Conservation (phyloP, 2,888 invertebrate species). For the Rhagonycha fulva region DNA sequence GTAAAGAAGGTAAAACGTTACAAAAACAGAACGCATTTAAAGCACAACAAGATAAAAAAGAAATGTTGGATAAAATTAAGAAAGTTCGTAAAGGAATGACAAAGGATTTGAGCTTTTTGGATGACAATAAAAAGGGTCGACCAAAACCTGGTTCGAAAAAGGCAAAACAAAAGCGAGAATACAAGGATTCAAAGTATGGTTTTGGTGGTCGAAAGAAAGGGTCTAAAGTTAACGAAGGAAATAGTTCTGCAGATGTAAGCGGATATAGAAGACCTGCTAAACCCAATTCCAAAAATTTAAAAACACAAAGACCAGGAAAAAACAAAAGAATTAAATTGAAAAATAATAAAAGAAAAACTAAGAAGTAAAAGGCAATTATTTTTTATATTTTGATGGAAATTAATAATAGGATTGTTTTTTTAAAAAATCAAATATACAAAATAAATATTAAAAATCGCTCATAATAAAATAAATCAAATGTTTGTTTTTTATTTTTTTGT, state of each 20-base stretch:
- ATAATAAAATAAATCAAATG: too few species aligned
- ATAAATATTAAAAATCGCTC: too few species aligned
- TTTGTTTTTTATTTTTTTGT: too few species aligned
- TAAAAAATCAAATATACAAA: too few species aligned
- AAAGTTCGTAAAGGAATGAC: slow-evolving; percentile 87
- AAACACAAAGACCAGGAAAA: slow-evolving; percentile 55
- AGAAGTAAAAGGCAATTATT: background rate
- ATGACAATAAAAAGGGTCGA: slow-evolving; percentile 46
- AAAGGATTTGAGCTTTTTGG: slow-evolving; percentile 79
- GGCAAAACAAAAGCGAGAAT: slow-evolving; percentile 61
- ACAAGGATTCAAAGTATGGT: slow-evolving; percentile 87
- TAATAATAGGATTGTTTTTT: too few species aligned
- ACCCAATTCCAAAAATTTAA: slow-evolving; percentile 33
- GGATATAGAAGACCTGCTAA: slow-evolving; percentile 56
- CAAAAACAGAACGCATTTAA: slow-evolving; percentile 80
- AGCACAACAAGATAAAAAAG: slow-evolving; percentile 87
- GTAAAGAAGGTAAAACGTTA: slow-evolving; percentile 91
- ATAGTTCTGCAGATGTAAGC: slow-evolving; percentile 73
- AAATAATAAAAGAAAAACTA: slow-evolving; percentile 47
- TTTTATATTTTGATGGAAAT: background rate
- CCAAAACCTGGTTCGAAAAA: slow-evolving; percentile 33
- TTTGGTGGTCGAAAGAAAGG: slow-evolving; percentile 96
- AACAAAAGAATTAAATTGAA: slow-evolving; percentile 56
- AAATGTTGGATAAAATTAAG: slow-evolving; percentile 90
- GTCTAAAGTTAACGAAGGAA: slow-evolving; percentile 82